phyloP scores from a whole-genome alignment of 2,888 invertebrate genomes.

The Noctua janthina region DNA sequence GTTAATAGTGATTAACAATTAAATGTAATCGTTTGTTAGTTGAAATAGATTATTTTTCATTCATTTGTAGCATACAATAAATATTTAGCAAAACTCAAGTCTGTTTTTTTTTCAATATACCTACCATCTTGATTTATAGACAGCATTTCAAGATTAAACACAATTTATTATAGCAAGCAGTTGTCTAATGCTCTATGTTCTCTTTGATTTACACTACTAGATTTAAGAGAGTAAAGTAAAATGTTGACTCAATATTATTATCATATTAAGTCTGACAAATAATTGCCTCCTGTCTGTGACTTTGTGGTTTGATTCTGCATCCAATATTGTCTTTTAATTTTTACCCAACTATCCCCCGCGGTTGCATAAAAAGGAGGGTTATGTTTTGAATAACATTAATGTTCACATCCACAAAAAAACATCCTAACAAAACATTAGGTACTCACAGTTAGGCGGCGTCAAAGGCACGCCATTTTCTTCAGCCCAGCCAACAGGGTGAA shows the following conservation, averaged over 20 bases:
- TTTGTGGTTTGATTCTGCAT: neutral
- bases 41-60: neutral
- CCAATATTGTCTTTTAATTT: neutral
- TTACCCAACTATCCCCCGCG: neutral
- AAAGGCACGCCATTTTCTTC: slow-evolving; percentile 94
- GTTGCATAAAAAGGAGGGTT: neutral
- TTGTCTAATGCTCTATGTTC: neutral
- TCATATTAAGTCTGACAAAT: neutral
- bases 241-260: neutral
- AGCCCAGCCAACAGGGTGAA: slow-evolving; percentile 98
- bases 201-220: neutral
- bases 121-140: neutral
- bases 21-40: neutral
- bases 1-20: neutral
- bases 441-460: slow-evolving; percentile 95
- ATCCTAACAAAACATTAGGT: neutral
- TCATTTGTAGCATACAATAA: neutral
- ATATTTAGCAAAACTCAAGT: neutral
- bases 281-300: neutral
- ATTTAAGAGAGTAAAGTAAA: neutral
- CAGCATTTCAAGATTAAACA: neutral
- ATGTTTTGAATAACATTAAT: neutral
- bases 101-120: neutral
- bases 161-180: neutral
- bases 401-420: neutral